Conservation (phyloP, 2,888 invertebrate genomes). For the Rhogogaster chlorosoma region DNA sequence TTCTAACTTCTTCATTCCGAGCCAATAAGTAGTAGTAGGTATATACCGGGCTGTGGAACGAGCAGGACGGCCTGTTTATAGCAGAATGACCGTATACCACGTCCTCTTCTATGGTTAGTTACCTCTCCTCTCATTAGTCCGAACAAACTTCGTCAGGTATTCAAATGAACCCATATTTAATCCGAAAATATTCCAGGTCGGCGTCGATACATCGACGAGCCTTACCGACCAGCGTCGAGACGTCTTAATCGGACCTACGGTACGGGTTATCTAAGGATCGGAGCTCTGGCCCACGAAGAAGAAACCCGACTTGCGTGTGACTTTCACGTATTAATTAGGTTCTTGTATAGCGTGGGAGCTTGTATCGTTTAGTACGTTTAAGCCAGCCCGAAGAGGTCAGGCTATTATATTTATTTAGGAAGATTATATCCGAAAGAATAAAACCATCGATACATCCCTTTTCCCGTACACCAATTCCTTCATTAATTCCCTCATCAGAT, state of each 20-base stretch:
- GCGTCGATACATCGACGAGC: constrained; percentile 45
- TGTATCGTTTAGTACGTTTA: constrained; percentile 49
- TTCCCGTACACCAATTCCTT: not conserved
- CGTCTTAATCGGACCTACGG: constrained; percentile 47
- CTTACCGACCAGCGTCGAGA: constrained; percentile 18
- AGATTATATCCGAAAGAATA: not conserved
- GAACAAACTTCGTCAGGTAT: constrained; percentile 51
- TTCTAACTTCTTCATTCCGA: constrained; percentile 48
- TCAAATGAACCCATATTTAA: constrained; percentile 52
- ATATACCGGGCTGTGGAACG: not conserved
- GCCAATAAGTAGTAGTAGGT: constrained; percentile 32
- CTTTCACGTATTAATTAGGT: constrained; percentile 71
- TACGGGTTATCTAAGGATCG: constrained; percentile 46
- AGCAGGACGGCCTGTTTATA: not conserved
- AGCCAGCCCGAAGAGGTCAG: not conserved
- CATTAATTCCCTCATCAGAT: not conserved
- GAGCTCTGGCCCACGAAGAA: constrained; percentile 22
- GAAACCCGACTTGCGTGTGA: constrained; percentile 58
- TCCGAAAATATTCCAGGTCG: constrained; percentile 45
- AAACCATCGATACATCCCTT: constrained; percentile 6
- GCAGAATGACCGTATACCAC: not conserved
- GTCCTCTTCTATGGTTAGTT: not conserved
- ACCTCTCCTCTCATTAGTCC: constrained; percentile 48
- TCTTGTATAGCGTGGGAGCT: constrained; percentile 57
- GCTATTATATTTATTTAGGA: not conserved